A percentile compares a stretch with the other conserved stretches of the same genome.
phyloP scores from a whole-genome alignment of 1,140 invertebrate species.

The Musca vetustissima region DNA sequence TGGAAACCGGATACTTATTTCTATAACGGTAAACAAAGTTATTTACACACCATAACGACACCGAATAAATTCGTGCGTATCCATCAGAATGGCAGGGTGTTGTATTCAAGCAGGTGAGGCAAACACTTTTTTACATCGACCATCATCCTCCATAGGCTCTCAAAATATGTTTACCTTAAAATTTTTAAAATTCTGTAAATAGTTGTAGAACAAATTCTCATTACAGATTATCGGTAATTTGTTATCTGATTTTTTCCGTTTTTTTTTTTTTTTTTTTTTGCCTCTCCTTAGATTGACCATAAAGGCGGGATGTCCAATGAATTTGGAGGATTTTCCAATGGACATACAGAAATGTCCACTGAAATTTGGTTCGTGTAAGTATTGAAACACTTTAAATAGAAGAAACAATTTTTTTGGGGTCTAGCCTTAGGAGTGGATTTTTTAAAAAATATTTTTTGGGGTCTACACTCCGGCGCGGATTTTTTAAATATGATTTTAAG shows the following conservation, averaged over 20 bases:
- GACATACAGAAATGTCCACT: constrained; percentile 85
- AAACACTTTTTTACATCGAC: not conserved
- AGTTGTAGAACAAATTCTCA: too few relatives aligned
- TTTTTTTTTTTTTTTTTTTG: too few relatives aligned
- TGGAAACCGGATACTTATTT: constrained; percentile 93
- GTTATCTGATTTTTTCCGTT: too few relatives aligned
- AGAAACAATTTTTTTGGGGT: not conserved
- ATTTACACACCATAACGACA: constrained; percentile 85
- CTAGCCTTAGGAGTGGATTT: too few relatives aligned
- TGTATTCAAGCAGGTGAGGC: constrained; percentile 72
- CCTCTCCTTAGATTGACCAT: constrained; percentile 73
- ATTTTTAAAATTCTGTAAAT: too few relatives aligned
- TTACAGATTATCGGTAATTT: too few relatives aligned
- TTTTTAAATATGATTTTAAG: too few relatives aligned
- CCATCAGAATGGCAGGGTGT: constrained; percentile 76
- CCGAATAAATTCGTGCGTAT: constrained; percentile 88
- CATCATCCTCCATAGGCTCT: not conserved
- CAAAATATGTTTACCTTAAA: too few relatives aligned
- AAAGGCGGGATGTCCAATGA: constrained; percentile 90
- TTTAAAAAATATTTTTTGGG: too few relatives aligned
- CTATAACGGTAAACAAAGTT: constrained; percentile 81
- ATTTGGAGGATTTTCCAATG: constrained; percentile 89
- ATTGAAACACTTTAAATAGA: not conserved
- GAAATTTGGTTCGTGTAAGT: constrained; percentile 85
- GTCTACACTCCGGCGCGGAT: too few relatives aligned